A percentile compares a stretch with the other conserved stretches of the same genome.
Evolutionary conservation across 2,888 invertebrate species (phyloP).

Genomic region (Tetramorium bicarinatum): DNA sequence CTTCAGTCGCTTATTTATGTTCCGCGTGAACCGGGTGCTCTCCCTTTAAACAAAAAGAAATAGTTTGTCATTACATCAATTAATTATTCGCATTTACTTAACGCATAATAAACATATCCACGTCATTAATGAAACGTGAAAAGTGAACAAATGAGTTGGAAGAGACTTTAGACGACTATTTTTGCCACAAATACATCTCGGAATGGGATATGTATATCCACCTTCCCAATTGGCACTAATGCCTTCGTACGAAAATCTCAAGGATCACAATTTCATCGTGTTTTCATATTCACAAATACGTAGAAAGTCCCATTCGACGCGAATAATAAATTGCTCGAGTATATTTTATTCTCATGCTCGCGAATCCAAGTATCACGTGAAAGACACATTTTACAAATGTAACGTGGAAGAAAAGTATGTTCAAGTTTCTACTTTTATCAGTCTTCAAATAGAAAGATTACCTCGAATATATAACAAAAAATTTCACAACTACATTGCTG

Average conservation of each 20-base stretch:
- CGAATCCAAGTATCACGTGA: slow-evolving; percentile 37
- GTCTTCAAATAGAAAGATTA: slow-evolving; percentile 68
- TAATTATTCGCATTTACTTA: slow-evolving; percentile 40
- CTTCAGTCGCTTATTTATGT: slow-evolving; percentile 52
- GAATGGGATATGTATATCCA: slow-evolving; percentile 37
- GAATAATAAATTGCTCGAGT: slow-evolving; percentile 29
- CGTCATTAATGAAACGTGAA: slow-evolving; percentile 25
- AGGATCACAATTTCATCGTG: slow-evolving; percentile 35
- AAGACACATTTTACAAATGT: slow-evolving; percentile 61
- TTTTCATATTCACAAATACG: slow-evolving; percentile 5
- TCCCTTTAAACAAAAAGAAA: slow-evolving; percentile 54
- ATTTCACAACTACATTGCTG: slow-evolving; percentile 15
- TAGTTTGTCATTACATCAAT: slow-evolving; percentile 45
- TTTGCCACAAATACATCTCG: slow-evolving; percentile 73
- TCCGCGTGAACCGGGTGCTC: slow-evolving; percentile 54
- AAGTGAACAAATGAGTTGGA: slow-evolving; percentile 27
- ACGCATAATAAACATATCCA: slow-evolving; percentile 30
- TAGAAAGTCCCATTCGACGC: slow-evolving; percentile 37
- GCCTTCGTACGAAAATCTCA: slow-evolving; percentile 36
- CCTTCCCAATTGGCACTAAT: slow-evolving; percentile 33
- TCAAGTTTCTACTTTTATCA: slow-evolving; percentile 57
- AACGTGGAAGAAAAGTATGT: slow-evolving; percentile 64
- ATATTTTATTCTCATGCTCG: slow-evolving; percentile 30
- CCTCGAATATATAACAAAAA: slow-evolving; percentile 41
- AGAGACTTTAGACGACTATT: slow-evolving; percentile 65